Conservation (phyloP, 1,140 invertebrate genomes). For the Cydia pomonella region DNA sequence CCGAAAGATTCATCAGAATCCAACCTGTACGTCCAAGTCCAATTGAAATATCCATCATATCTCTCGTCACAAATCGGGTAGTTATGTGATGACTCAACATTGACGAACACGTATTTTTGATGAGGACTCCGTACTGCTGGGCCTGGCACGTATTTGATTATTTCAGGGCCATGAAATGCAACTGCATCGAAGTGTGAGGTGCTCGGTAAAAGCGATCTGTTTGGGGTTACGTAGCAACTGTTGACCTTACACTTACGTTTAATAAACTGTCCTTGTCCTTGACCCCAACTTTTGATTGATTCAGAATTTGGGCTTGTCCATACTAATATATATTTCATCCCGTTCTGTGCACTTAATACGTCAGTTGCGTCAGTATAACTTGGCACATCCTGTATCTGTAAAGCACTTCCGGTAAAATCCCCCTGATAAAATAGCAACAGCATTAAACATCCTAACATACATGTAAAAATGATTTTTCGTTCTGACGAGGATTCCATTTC, state of each 20-base stretch:
- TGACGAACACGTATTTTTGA: conserved; percentile 31
- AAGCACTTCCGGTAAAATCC: background rate
- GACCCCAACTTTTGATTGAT: background rate
- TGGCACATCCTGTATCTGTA: background rate
- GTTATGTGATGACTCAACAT: conserved; percentile 2
- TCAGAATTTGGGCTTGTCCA: background rate
- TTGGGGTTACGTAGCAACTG: conserved; percentile 15
- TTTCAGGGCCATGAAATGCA: conserved; percentile 3
- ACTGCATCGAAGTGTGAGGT: conserved; percentile 21
- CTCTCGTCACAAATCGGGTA: conserved; percentile 11
- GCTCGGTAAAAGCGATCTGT: background rate
- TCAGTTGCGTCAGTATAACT: background rate
- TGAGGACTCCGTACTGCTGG: background rate
- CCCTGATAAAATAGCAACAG: background rate
- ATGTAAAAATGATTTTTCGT: background rate
- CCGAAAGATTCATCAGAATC: conserved; percentile 62
- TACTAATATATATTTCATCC: conserved; percentile 25
- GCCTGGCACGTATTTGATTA: background rate
- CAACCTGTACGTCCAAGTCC: conserved; percentile 34
- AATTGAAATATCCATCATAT: conserved; percentile 26
- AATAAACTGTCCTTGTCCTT: background rate
- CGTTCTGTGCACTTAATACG: background rate
- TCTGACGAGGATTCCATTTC: background rate
- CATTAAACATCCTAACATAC: background rate
- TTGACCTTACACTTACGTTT: background rate